Conservation (phyloP, 2,113 vertebrate genomes). For the Phrynosoma blainvillii region DNA sequence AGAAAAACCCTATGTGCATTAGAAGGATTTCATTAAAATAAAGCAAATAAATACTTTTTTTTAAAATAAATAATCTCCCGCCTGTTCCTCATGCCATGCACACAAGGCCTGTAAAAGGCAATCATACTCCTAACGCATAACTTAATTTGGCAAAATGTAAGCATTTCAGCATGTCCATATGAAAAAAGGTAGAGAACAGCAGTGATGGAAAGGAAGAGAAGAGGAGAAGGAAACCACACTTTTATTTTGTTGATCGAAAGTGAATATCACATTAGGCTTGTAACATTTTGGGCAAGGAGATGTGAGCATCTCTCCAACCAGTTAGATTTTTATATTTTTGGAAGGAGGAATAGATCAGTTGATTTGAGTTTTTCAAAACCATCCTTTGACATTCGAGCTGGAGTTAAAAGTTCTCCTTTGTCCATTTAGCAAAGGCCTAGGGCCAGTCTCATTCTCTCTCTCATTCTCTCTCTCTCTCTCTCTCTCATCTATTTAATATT, state of each 20-base stretch:
- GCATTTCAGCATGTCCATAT: neutral
- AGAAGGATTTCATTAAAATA: constrained; percentile 23
- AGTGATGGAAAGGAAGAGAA: neutral
- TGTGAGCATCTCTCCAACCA: neutral
- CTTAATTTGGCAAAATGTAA: neutral
- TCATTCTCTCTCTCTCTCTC: too few relatives aligned
- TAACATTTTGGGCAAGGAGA: neutral
- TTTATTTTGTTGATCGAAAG: neutral
- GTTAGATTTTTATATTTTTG: neutral
- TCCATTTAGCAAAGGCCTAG: neutral
- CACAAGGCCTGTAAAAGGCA: constrained; percentile 23
- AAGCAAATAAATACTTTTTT: constrained; percentile 17
- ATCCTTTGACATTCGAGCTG: neutral
- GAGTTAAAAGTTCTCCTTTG: neutral
- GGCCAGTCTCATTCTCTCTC: neutral
- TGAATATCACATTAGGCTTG: neutral
- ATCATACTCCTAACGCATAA: neutral
- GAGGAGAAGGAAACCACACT: neutral
- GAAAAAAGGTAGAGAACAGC: neutral
- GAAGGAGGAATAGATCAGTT: neutral
- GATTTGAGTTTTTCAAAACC: neutral
- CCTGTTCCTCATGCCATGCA: neutral
- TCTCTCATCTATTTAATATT: neutral
- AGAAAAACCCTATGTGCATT: neutral
- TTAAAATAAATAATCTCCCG: neutral